Conservation (phyloP, 1,140 invertebrate genomes). For the Diorhabda elongata region DNA sequence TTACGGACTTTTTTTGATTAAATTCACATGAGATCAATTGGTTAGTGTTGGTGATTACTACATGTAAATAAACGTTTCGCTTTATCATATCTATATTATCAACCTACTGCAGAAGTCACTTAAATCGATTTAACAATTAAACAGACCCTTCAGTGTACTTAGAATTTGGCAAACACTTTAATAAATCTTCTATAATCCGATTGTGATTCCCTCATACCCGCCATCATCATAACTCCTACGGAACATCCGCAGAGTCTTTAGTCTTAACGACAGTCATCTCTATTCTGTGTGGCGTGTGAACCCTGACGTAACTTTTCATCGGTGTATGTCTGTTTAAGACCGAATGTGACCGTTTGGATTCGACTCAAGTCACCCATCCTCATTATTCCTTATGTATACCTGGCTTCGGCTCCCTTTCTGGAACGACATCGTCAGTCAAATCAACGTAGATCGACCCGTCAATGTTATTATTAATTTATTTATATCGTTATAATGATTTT, state of each 20-base stretch:
- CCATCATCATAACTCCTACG: background rate
- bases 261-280: constrained; percentile 15
- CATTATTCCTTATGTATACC: constrained; percentile 20
- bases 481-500: too few species aligned
- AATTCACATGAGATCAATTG: too few species aligned
- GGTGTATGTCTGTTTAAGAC: constrained; percentile 22
- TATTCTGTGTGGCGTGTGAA: constrained; percentile 22
- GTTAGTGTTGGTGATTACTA: too few species aligned
- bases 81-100: too few species aligned
- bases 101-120: too few species aligned
- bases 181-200: background rate
- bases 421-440: constrained; percentile 26
- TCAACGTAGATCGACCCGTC: constrained; percentile 16
- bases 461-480: too few species aligned
- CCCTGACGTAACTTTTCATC: constrained; percentile 27
- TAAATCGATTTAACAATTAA: too few species aligned
- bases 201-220: background rate
- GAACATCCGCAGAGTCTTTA: constrained; percentile 6
- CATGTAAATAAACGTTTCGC: too few species aligned
- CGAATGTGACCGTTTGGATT: constrained; percentile 30
- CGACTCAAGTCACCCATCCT: constrained; percentile 29
- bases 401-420: background rate
- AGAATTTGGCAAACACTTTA: background rate
- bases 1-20: too few species aligned
- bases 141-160: too few species aligned